Evolutionary conservation across 2,113 vertebrate species (phyloP).

Genomic region (Nothobranchius furzeri): DNA sequence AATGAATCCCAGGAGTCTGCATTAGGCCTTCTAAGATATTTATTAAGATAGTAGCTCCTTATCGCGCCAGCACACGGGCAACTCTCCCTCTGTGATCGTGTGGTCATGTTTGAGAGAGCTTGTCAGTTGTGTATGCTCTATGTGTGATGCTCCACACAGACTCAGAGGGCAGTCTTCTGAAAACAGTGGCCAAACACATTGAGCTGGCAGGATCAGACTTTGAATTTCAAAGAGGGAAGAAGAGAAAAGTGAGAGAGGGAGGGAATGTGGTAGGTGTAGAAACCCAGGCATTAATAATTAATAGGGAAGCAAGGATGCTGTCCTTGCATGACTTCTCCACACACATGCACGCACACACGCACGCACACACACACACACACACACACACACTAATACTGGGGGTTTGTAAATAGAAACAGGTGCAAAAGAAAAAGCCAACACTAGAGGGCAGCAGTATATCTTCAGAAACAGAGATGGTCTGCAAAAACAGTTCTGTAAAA

Average conservation of each 20-base stretch:
- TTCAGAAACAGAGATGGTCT: background rate
- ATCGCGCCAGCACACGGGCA: conserved; percentile 56
- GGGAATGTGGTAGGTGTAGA: conserved; percentile 4
- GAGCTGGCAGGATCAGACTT: conserved; percentile 19
- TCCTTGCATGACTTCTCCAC: conserved; percentile 19
- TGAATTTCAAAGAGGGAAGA: background rate
- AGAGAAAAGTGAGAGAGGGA: background rate
- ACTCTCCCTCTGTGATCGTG: conserved; percentile 28
- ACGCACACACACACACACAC: background rate
- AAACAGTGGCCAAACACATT: conserved; percentile 21
- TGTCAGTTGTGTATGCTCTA: conserved; percentile 2
- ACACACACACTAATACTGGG: background rate
- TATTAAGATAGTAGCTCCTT: conserved; percentile 68
- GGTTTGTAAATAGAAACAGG: conserved; percentile 10
- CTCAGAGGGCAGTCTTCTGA: conserved; percentile 21
- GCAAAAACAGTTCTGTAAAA: background rate
- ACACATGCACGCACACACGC: conserved; percentile 2
- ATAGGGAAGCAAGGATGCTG: conserved; percentile 10
- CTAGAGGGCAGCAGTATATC: conserved; percentile 65
- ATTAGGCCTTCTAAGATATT: conserved; percentile 50
- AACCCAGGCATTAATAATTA: conserved; percentile 15
- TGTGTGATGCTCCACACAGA: background rate
- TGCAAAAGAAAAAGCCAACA: conserved; percentile 18
- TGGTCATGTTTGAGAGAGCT: conserved; percentile 12
- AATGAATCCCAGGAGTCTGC: conserved; percentile 40